Base-by-base conservation (phyloP, 2,797 vertebrate genomes). In the Hozukius guyotensis region DNA sequence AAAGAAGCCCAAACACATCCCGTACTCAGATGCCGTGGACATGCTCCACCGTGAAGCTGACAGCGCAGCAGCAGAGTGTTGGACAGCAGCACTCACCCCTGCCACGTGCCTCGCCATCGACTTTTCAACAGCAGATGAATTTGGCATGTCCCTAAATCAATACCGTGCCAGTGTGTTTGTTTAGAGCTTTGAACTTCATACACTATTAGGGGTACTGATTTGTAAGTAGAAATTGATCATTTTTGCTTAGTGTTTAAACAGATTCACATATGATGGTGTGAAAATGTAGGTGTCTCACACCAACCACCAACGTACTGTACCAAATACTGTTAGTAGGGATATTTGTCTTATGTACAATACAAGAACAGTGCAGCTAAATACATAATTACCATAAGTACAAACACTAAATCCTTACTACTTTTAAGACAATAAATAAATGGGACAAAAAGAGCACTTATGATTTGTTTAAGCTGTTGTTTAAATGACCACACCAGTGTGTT, bases 101-200 rank as follows among this genome's bases (percentile, higher is more conserved):
- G 89, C 89, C 91, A 93, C 88, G 89, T 95, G 94, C 77, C 31
- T 24, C 75, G 0, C 36, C 77, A 93, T 93, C 5, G 91, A 93
- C 84, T 71, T 86, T 82, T 87, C 71, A 61, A 66, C 89, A 83
- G 72, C 88, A 81, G 77, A 93, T 89, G 85, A 92, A 90, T 92
- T 91, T 89, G 82, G 86, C 87, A 75, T 91, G 78, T 78, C 78
- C 73, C 76, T 84, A 62, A 80, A 87, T 89, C 91, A 91, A 93
- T 92, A 89, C 68, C 27, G 75, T 11, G 59, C 80, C 85, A 86
- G 46, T 61, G 84, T 83, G 85, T 89, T 91, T 75, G 79, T 89
- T 89, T 86, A 61, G 57, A 82, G 79, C 87, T 66, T 4, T 56
- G 69, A 62, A 66, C 80, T 62, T 61, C 77, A 78, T 20, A 36